Base-by-base conservation (phyloP, 2,797 vertebrate genomes). In the Aphelocoma californica region DNA sequence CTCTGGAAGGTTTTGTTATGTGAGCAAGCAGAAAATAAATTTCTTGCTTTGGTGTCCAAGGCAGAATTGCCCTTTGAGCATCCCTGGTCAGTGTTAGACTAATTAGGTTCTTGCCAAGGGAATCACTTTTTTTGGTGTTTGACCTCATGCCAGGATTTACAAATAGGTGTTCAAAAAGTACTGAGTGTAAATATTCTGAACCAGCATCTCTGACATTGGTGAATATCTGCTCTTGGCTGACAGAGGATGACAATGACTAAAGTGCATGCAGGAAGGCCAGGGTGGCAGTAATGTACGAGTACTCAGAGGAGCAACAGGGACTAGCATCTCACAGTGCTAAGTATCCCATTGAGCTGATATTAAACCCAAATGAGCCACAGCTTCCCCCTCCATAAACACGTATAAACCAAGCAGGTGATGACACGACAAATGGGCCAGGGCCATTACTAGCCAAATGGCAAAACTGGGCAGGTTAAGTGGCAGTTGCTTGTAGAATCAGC, bases 281-380 rank as follows among this genome's bases (percentile, higher is more conserved):
- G 32, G 36, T 9, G 73, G 60, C 74, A 67, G 36, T 28, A 42
- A 7, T 1, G 4, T 26, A 18, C 0, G 0, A 36, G 47, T 23
- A 28, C n/a, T 38, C n/a, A 23, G 65, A 53, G 53, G 13, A 51
- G 18, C 18, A 40, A 12, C 12, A n/a, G 28, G 26, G 29, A 34
- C 40, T 24, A 36, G 28, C 32, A 31, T 67, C 36, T 53, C 54
- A 42, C 1, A 0, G 21, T 14, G 51, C 57, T 48, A 45, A 54
- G 10, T 14, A 53, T 34, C 36, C 14, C 26, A 38, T 0, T 9
- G 5, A 17, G 21, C 44, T 36, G 70, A 21, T 24, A 73, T 1
- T 32, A 78, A 87, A 54, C 51, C 5, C 28, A 7, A 36, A 86
- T 7, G 24, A 38, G 12, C 40, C 10, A 8, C 62, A 67, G 71